Evolutionary conservation across 1,140 invertebrate genomes (phyloP), one percentile per base, ranked within the genome.

Genomic region (Drosophila setifemur): DNA sequence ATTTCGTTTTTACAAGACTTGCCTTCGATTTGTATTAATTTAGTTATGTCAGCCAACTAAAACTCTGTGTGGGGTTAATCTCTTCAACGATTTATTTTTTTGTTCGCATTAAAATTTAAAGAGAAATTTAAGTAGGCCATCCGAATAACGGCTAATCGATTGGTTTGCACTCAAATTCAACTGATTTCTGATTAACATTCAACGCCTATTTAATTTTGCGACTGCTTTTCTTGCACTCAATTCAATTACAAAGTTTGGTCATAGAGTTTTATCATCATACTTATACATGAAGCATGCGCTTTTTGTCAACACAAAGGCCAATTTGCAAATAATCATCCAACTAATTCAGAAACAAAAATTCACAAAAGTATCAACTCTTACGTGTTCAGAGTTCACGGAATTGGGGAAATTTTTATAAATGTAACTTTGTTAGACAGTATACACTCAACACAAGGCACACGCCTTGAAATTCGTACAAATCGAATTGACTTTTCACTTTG

Each of bases 301-400:
- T 88, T 90, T 89, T 88, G 81, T 90, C 87, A 90, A 90, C 89
- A 90, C 87, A 90, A 90, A 90, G 89, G 89, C 89, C 89, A 89
- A 90, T 88, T 85, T 89, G 77, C 87, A 90, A 88, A 88, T 89
- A 90, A 90, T 90, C 89, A 90, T 88, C 87, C 83, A 89, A 89
- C 89, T 90, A 90, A 90, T 88, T 81, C 82, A 68, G 69, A 90
- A 89, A 89, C 67, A 75, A 88, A 88, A 85, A 73, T 68, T 86
- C 60, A 76, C 81, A 81, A 68, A 70, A 61, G 39, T 63, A 70
- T 73, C 44, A 70, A 50, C 48, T 28, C 55, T 28, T 57, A 28
- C 73, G 35, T 52, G 63, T 40, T 53, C 28, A 25, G n/a, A 18
- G 28, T 37, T 33, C 21, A 45, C 23, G 21, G 44, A 48, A 37